phyloP scores from a whole-genome alignment of 1,140 invertebrate species.

The Acromyrmex heyeri region DNA sequence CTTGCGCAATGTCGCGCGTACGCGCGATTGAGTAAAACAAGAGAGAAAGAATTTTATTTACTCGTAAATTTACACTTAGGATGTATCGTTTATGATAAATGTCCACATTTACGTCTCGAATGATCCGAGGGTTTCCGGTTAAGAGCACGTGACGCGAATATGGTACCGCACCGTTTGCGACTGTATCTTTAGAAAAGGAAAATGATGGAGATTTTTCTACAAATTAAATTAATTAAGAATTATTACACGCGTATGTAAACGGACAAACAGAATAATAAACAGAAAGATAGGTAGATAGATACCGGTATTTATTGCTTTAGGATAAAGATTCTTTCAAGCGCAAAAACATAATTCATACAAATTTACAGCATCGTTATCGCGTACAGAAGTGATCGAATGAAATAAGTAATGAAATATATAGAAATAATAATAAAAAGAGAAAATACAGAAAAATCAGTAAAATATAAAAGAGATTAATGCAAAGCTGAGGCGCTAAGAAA shows the following conservation, averaged over 20 bases:
- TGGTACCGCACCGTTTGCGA: neutral
- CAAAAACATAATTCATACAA: no score
- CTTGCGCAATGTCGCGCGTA: slow-evolving; percentile 13
- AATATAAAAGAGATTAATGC: no score
- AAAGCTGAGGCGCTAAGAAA: no score
- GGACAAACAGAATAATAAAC: no score
- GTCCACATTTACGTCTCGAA: neutral
- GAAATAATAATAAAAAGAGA: no score
- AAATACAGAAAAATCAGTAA: no score
- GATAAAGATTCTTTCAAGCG: no score
- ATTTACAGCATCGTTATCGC: no score
- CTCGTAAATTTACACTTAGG: neutral
- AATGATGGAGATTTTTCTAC: neutral
- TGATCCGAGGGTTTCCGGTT: neutral
- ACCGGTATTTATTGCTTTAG: no score
- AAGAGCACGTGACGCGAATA: neutral
- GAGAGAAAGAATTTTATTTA: neutral
- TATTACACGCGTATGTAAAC: neutral
- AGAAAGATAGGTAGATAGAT: no score
- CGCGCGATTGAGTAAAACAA: neutral
- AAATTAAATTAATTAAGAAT: neutral
- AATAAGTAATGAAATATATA: no score
- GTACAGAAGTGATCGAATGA: no score
- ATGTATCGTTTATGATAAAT: neutral
- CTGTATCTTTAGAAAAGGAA: neutral